Conservation (phyloP, 2,797 vertebrate genomes). For the Columba guinea region DNA sequence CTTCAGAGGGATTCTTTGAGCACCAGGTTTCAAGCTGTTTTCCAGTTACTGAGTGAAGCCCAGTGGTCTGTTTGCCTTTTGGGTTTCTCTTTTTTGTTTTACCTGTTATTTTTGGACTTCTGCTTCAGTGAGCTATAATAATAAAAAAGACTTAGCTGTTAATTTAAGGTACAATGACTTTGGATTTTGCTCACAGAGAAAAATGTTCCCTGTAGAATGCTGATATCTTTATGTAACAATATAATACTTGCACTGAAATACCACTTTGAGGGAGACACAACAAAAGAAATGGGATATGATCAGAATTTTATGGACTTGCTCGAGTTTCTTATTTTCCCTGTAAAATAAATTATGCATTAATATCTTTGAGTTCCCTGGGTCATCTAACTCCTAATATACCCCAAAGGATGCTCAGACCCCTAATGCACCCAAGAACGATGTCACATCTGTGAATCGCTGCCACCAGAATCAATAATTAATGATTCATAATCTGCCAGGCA, state of each 20-base stretch:
- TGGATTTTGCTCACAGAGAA: not conserved
- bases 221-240: not conserved
- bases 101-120: constrained; percentile 14
- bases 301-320: not conserved
- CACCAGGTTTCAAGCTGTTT: not conserved
- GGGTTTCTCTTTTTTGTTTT: not conserved
- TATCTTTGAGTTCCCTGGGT: not conserved
- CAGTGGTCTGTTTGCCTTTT: not conserved
- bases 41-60: constrained; percentile 1
- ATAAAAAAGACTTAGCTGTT: constrained; percentile 4
- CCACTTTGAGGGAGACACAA: not conserved
- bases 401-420: not conserved
- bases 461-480: constrained; percentile 20
- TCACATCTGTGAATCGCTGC: not conserved
- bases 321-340: not conserved
- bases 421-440: not conserved
- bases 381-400: not conserved
- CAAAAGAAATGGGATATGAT: not conserved
- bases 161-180: not conserved
- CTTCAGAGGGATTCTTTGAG: constrained; percentile 1
- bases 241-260: not conserved
- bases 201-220: not conserved
- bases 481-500: not conserved
- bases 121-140: constrained; percentile 1
- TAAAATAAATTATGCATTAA: constrained; percentile 33